Percentiles rank a stretch among this genome's conserved stretches.
phyloP scores from a whole-genome alignment of 1,140 invertebrate species.

The Theocolax elegans region DNA sequence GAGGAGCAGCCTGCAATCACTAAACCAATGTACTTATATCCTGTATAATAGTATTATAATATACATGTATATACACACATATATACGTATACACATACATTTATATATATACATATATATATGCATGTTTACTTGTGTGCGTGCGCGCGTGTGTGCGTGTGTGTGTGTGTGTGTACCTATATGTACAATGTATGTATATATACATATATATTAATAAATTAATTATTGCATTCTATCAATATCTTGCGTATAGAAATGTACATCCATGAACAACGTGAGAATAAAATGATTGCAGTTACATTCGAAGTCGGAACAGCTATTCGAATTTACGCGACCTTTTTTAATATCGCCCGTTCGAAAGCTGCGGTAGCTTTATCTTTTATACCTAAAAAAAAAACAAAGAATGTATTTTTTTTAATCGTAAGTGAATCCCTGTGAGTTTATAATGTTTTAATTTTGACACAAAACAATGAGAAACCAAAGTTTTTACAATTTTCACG shows the following conservation, averaged over 20 bases:
- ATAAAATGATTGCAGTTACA: too few relatives aligned
- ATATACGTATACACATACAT: too few relatives aligned
- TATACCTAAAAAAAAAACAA: neutral
- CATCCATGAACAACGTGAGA: conserved; percentile 12
- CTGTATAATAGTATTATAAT: conserved; percentile 69
- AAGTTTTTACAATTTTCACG: conserved; percentile 27
- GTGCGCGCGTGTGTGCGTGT: neutral
- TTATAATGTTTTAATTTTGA: conserved; percentile 5
- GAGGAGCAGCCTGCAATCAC: conserved; percentile 69
- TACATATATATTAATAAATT: conserved; percentile 41
- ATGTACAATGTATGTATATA: conserved; percentile 3
- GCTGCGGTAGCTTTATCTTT: conserved; percentile 7
- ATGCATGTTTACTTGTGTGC: too few relatives aligned
- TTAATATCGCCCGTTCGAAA: conserved; percentile 1
- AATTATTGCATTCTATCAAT: conserved; percentile 50
- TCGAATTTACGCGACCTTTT: too few relatives aligned
- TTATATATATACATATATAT: too few relatives aligned
- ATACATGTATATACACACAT: conserved; percentile 23
- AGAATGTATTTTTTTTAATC: neutral
- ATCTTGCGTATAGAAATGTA: conserved; percentile 46
- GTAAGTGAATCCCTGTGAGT: too few relatives aligned
- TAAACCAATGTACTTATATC: conserved; percentile 70
- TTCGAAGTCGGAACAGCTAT: too few relatives aligned
- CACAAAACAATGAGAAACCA: conserved; percentile 32
- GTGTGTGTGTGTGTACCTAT: neutral